Evolutionary conservation across 2,888 invertebrate species (phyloP), one percentile per base, ranked within the genome.

Genomic region (Allolobophora icterica): DNA sequence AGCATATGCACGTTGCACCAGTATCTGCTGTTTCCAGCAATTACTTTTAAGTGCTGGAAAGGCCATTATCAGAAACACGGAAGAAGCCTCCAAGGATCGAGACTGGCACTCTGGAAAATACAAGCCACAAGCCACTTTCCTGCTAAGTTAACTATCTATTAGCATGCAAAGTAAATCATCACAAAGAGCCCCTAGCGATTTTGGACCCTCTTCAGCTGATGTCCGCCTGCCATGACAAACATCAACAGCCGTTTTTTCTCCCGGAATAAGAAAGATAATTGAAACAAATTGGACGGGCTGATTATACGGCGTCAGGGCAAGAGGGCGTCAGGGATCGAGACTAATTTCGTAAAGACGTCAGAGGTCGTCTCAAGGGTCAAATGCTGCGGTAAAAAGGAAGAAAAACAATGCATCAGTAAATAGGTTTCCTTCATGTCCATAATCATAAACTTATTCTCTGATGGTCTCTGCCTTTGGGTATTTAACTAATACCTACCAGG

Each of bases 311-410:
- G 71, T 71, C 71, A 71, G 71, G 71, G n/a, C 71, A 71, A 71
- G 71, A 4, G 71, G 30, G n/a, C 71, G n/a, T 71, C 71, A n/a
- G 71, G 71, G 71, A 71, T 30, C 11, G 5, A 13, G 71, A 71
- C 71, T 71, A 71, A 71, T 71, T 71, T 71, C n/a, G 71, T n/a
- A n/a, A 30, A 71, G 71, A n/a, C n/a, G 71, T n/a, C 71, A 71
- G n/a, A 52, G 71, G 71, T 71, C 71, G 71, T 71, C 71, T n/a
- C 71, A 71, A n/a, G 71, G 71, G 71, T 71, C 71, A 71, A 71
- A 71, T 71, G 11, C 30, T 71, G 71, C 71, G 1, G 8, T 30
- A 71, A 71, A 71, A n/a, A 71, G 30, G 71, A 30, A n/a, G 30
- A 30, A n/a, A 30, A 5, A 71, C 71, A 71, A n/a, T 30, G 71